These are phyloP conservation scores for Pedionomus torquatus DNA, from an alignment of 2,113 vertebrate species.

Conservation along the genomic window DNA sequence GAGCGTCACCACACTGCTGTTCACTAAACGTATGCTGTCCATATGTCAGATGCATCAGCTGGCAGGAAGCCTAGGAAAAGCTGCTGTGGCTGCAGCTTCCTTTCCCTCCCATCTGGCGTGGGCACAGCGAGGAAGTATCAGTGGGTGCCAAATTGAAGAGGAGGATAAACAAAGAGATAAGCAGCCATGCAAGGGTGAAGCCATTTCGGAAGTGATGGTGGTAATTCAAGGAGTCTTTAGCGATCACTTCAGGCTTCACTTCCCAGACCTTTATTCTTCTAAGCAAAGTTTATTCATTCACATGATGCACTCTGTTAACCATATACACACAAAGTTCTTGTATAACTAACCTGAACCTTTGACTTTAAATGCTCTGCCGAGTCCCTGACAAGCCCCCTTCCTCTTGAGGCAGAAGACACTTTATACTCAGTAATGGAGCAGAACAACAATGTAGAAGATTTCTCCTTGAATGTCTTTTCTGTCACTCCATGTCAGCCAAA, in stretches of 20 bases:
- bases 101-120: not conserved
- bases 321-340: constrained; percentile 63
- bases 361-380: not conserved
- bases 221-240: constrained; percentile 20
- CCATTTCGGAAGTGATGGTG: not conserved
- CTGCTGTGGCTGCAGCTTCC: not conserved
- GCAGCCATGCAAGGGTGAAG: not conserved
- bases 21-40: not conserved
- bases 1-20: not conserved
- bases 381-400: not conserved
- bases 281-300: constrained; percentile 73
- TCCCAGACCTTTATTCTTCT: constrained; percentile 76
- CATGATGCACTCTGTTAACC: constrained; percentile 73
- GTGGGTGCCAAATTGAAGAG: not conserved
- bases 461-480: constrained; percentile 73
- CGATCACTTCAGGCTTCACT: constrained; percentile 53
- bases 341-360: constrained; percentile 63
- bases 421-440: constrained; percentile 61
- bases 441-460: constrained; percentile 60
- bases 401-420: not conserved
- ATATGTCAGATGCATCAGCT: not conserved
- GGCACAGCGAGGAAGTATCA: not conserved
- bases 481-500: constrained; percentile 68
- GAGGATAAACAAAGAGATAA: not conserved
- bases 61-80: not conserved